Evolutionary conservation across 2,797 vertebrate genomes (phyloP).

Genomic region (Pelochelys cantorii): DNA sequence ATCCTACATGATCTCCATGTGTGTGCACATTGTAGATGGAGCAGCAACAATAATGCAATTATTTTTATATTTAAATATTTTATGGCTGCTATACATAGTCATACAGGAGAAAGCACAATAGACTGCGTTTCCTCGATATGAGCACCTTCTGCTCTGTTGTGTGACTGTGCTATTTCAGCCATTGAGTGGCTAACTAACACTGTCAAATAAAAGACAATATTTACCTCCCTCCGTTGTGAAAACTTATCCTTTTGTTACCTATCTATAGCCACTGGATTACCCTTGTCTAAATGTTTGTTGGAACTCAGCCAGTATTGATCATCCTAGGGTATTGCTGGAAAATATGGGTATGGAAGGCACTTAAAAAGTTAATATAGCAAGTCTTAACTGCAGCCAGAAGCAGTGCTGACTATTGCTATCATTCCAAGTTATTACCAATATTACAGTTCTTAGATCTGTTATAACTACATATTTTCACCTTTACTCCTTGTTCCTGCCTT

Average conservation of each 20-base stretch:
- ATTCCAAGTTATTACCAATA: fast-evolving
- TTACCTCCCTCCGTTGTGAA: neutral
- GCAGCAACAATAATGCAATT: neutral
- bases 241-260: neutral
- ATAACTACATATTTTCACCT: neutral
- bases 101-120: neutral
- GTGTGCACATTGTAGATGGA: neutral
- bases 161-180: too few species aligned
- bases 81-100: neutral
- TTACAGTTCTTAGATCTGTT: fast-evolving
- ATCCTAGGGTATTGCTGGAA: fast-evolving
- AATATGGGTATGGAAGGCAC: neutral
- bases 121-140: neutral
- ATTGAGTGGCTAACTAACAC: neutral
- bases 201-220: neutral
- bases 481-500: fast-evolving
- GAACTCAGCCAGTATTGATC: neutral
- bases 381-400: fast-evolving
- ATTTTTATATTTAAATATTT: neutral
- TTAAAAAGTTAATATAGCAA: neutral
- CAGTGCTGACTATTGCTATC: neutral
- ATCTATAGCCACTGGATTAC: neutral
- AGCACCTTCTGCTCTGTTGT: neutral
- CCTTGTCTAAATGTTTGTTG: neutral
- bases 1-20: neutral